phyloP scores from a whole-genome alignment of 2,888 invertebrate genomes.

The Dynastes grantii region DNA sequence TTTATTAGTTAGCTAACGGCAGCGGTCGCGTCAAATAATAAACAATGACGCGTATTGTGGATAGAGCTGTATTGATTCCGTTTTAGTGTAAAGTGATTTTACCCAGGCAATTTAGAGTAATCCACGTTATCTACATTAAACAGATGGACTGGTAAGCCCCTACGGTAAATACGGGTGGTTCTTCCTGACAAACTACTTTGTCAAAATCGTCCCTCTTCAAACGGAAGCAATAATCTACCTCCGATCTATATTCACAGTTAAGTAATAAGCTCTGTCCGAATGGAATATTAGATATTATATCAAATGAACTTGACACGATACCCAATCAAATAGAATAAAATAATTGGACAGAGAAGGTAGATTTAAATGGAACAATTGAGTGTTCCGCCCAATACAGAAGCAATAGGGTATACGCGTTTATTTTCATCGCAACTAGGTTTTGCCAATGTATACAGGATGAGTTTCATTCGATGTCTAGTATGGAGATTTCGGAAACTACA shows the following conservation, averaged over 20 bases:
- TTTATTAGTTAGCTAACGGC: neutral
- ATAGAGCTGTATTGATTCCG: slow-evolving; percentile 42
- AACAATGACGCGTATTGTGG: slow-evolving; percentile 35
- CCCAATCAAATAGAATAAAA: neutral
- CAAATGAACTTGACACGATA: slow-evolving; percentile 1
- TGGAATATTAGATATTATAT: slow-evolving; percentile 1
- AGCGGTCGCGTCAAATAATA: slow-evolving; percentile 30
- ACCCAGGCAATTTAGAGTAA: slow-evolving; percentile 45
- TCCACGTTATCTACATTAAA: slow-evolving; percentile 42
- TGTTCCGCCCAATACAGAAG: too few relatives aligned
- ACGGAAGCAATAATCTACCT: neutral
- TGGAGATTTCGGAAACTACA: too few relatives aligned
- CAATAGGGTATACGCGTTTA: too few relatives aligned
- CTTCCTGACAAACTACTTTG: slow-evolving; percentile 19
- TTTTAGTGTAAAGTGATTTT: slow-evolving; percentile 44
- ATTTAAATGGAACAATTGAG: too few relatives aligned
- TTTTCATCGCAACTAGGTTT: too few relatives aligned
- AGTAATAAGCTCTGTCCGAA: neutral
- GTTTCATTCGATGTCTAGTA: too few relatives aligned
- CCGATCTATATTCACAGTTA: neutral
- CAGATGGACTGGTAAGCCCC: slow-evolving; percentile 34
- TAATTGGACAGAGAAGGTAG: neutral
- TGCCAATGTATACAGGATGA: too few relatives aligned
- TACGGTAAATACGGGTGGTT: slow-evolving; percentile 17
- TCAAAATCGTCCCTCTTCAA: slow-evolving; percentile 2